phyloP scores from a whole-genome alignment of 2,888 invertebrate species.

The Pristionchus arcanus region DNA sequence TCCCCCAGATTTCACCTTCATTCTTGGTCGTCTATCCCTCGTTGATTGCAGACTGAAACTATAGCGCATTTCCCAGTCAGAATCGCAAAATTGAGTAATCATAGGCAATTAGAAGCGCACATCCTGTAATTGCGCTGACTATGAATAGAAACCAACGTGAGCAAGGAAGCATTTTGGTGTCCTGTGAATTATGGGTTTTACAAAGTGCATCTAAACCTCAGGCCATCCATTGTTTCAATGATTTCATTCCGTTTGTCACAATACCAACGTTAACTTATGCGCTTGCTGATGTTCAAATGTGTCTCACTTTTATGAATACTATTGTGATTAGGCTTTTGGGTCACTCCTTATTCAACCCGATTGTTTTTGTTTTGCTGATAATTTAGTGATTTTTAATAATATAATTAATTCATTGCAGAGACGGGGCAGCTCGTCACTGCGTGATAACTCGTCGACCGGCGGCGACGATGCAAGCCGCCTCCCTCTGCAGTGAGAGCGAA shows the following conservation, averaged over 20 bases:
- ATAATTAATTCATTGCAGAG: background rate
- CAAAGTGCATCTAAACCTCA: too few relatives aligned
- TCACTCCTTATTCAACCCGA: background rate
- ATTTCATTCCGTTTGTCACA: too few relatives aligned
- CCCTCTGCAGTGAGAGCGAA: slow-evolving; percentile 51
- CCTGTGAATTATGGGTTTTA: too few relatives aligned
- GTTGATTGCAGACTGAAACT: background rate
- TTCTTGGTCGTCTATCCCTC: background rate
- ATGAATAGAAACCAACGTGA: background rate
- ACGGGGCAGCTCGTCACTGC: background rate
- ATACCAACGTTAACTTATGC: too few relatives aligned
- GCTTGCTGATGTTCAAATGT: too few relatives aligned
- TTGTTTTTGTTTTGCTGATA: background rate
- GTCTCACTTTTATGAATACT: too few relatives aligned
- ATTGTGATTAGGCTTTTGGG: too few relatives aligned
- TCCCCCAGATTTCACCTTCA: background rate
- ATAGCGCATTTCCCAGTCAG: background rate
- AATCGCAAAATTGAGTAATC: too few relatives aligned
- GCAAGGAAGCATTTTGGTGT: too few relatives aligned
- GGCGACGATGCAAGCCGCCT: background rate
- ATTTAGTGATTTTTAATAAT: background rate
- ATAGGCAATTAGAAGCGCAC: background rate
- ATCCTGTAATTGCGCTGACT: background rate
- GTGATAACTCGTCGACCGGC: slow-evolving; percentile 37
- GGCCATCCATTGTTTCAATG: too few relatives aligned